These are phyloP conservation scores for Villa cingulata DNA, from an alignment of 2,888 invertebrate species.

Conservation along the genomic window DNA sequence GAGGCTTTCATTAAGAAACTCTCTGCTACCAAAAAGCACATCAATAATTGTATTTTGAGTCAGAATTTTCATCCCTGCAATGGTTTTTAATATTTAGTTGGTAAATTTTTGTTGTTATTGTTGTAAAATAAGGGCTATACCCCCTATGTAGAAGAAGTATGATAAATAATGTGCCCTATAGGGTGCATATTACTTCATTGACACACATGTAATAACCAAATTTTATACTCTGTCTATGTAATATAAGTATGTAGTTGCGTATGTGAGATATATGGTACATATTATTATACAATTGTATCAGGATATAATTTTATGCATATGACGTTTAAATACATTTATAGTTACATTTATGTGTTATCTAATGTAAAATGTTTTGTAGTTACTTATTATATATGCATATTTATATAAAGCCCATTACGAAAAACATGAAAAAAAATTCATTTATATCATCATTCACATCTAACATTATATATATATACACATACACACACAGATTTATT, in stretches of 20 bases:
- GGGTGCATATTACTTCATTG: constrained; percentile 7
- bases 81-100: too few relatives aligned
- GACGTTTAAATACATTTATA: too few relatives aligned
- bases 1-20: constrained; percentile 14
- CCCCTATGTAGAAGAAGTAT: background rate
- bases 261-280: background rate
- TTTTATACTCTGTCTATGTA: too few relatives aligned
- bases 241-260: too few relatives aligned
- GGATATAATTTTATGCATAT: too few relatives aligned
- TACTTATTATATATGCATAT: too few relatives aligned
- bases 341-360: too few relatives aligned
- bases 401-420: too few relatives aligned
- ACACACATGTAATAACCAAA: constrained; percentile 1
- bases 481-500: background rate
- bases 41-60: background rate
- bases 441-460: background rate
- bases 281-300: too few relatives aligned
- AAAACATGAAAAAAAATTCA: too few relatives aligned
- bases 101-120: background rate
- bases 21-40: constrained; percentile 10
- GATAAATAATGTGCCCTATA: constrained; percentile 3
- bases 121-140: background rate
- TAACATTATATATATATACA: background rate
- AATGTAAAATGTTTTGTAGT: too few relatives aligned
- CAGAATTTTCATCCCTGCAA: too few relatives aligned